phyloP scores from a whole-genome alignment of 1,140 invertebrate genomes.

The Popillia japonica region DNA sequence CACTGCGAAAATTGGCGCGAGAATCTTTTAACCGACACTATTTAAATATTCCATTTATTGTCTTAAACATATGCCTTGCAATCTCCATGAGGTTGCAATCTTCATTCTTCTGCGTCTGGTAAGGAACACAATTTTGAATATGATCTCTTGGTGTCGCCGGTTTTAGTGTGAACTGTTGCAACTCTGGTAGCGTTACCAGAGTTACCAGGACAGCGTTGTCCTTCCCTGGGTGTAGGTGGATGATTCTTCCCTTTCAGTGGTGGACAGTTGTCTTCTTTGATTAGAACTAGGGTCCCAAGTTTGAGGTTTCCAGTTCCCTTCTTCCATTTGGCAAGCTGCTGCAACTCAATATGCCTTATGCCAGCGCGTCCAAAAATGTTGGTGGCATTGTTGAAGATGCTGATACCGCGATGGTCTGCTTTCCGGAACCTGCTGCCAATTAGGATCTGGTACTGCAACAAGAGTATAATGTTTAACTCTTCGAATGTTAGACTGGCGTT shows the following conservation, averaged over 20 bases:
- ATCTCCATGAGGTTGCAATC: not conserved
- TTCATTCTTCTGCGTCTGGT: not conserved
- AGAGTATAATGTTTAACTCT: conserved; percentile 18
- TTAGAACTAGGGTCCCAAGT: not conserved
- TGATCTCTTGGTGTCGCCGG: not conserved
- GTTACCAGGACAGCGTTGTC: too few relatives aligned
- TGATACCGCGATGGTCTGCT: not conserved
- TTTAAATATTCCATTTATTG: too few relatives aligned
- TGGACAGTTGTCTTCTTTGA: too few relatives aligned
- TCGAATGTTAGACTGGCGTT: too few relatives aligned
- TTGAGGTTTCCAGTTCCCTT: not conserved
- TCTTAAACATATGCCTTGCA: too few relatives aligned
- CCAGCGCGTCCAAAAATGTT: conserved; percentile 37
- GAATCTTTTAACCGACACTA: too few relatives aligned
- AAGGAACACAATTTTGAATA: too few relatives aligned
- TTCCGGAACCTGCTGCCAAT: not conserved
- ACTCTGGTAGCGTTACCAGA: not conserved
- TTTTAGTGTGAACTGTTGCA: conserved; percentile 3
- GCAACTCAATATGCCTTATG: conserved; percentile 35
- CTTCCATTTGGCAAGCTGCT: conserved; percentile 24
- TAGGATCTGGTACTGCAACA: not conserved
- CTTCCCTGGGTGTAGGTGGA: conserved; percentile 21
- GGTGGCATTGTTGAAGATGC: conserved; percentile 17
- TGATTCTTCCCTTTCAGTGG: conserved; percentile 26
- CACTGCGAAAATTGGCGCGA: too few relatives aligned